Base-by-base conservation (phyloP, 2,113 vertebrate genomes). In the Hippocampus guttulatus region DNA sequence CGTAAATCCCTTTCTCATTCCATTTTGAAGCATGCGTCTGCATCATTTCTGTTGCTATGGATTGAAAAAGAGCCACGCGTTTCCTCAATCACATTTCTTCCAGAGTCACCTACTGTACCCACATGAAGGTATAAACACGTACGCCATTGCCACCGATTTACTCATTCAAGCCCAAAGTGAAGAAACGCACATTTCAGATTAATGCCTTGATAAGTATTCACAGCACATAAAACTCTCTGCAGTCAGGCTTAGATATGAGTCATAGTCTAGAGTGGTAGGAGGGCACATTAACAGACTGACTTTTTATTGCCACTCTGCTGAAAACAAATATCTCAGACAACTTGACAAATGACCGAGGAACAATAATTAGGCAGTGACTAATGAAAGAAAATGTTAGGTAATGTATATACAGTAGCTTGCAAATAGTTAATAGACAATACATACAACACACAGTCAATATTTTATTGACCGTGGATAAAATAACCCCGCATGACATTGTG, bases 191-290 rank as follows among this genome's bases (percentile, higher is more conserved):
- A 77, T 90, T 89, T 75, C 65, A 68, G 76, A 89, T 85, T 82
- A 82, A 84, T 87, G 75, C 70, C 88, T 85, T 86, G 76, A 87
- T 91, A 91, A 89, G 87, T 90, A 90, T 91, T 90, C 89, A 87
- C 82, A 77, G 89, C 90, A 89, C 90, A 91, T 81, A 86, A 75
- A 85, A 83, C 77, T 80, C 88, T 91, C 90, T 88, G 88, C 88
- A 89, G 88, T 87, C 87, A 88, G 82, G 79, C 85, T 91, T 84
- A 85, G 87, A 88, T 90, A 91, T 90, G 90, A 91, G 88, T 91
- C 90, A 91, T 90, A 89, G 86, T 87, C 86, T 88, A 84, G 87
- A 87, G 85, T 89, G 80, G 85, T 88, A 84, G 87, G 88, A 88
- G 87, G 85, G 84, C 88, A 91, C 87, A 88, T 88, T 88, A 86